phyloP scores from a whole-genome alignment of 1,140 invertebrate species.

The Vanessa atalanta region DNA sequence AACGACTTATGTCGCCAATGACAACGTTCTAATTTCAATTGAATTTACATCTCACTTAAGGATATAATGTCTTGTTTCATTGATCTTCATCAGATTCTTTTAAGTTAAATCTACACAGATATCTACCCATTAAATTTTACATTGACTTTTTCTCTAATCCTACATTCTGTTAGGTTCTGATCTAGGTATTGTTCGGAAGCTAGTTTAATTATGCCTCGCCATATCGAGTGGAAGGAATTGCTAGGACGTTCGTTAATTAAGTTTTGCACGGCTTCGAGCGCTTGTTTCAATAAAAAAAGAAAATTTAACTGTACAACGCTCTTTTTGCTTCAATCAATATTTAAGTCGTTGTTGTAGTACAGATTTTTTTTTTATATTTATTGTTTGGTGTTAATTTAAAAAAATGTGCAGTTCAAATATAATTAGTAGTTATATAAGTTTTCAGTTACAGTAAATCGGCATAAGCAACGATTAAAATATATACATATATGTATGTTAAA shows the following conservation, averaged over 20 bases:
- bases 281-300: neutral
- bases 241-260: neutral
- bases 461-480: neutral
- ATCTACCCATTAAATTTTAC: conserved; percentile 42
- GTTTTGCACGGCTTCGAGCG: neutral
- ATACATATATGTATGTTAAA: neutral
- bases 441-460: no score
- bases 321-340: neutral
- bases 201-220: conserved; percentile 39
- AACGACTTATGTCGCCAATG: conserved; percentile 3
- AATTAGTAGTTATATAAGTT: no score
- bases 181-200: conserved; percentile 40
- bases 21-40: neutral
- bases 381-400: no score
- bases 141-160: conserved; percentile 40
- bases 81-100: neutral
- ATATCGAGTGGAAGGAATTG: conserved; percentile 12
- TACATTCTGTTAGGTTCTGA: conserved; percentile 40
- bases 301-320: neutral
- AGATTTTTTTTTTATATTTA: no score
- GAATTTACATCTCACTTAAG: neutral
- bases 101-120: neutral
- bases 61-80: neutral
- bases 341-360: no score
- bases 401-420: no score